A percentile compares a stretch with the other conserved stretches of the same genome.
phyloP scores from a whole-genome alignment of 2,888 invertebrate species.

The Biston stratarius region DNA sequence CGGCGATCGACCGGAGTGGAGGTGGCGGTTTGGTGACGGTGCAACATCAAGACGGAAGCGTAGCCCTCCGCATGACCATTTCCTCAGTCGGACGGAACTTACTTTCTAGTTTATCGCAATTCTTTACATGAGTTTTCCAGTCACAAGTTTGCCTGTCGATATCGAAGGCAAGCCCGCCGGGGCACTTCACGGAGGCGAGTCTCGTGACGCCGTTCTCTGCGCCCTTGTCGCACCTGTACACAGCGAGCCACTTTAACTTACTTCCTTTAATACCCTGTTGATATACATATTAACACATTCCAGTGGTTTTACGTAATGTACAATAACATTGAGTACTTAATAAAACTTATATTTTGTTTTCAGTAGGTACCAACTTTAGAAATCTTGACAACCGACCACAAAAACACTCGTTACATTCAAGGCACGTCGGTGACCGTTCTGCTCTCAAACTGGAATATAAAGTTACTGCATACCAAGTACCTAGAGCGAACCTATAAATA shows the following conservation, averaged over 20 bases:
- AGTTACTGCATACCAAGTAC: slow-evolving; percentile 68
- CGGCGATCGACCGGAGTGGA: slow-evolving; percentile 51
- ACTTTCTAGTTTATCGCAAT: slow-evolving; percentile 97
- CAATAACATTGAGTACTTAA: background rate
- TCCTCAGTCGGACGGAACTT: slow-evolving; percentile 87
- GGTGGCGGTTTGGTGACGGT: slow-evolving; percentile 38
- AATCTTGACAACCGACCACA: slow-evolving; percentile 33
- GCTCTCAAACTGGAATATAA: slow-evolving; percentile 72
- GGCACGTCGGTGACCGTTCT: slow-evolving; percentile 71
- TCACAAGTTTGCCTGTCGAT: slow-evolving; percentile 97
- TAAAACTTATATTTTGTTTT: background rate
- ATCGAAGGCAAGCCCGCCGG: slow-evolving; percentile 96
- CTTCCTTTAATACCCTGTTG: background rate
- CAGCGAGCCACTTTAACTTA: slow-evolving; percentile 70
- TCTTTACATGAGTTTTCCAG: slow-evolving; percentile 98
- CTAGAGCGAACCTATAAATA: slow-evolving; percentile 48
- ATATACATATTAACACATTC: background rate
- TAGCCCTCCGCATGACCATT: slow-evolving; percentile 80
- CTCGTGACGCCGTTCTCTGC: slow-evolving; percentile 94
- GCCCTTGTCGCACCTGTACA: slow-evolving; percentile 96
- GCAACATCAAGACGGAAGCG: slow-evolving; percentile 63
- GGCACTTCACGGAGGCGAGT: slow-evolving; percentile 95
- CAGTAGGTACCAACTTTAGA: background rate
- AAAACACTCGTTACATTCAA: slow-evolving; percentile 60
- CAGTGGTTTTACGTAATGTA: background rate